phyloP scores from a whole-genome alignment of 2,113 vertebrate species.

The Poicephalus meyeri region DNA sequence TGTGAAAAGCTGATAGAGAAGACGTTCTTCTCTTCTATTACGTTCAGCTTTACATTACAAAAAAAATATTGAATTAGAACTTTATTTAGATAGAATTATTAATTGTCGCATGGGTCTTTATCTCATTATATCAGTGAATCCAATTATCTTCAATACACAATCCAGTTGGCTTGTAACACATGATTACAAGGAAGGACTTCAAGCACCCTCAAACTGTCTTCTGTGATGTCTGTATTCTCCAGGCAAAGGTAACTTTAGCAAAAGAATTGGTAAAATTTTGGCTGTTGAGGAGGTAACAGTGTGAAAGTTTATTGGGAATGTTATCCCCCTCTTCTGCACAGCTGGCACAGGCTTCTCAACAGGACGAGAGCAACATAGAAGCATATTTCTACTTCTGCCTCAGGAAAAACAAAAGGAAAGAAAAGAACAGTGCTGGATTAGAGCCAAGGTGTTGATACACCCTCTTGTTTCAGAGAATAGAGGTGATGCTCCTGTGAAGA shows the following conservation, averaged over 20 bases:
- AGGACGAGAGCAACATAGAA: neutral
- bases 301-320: neutral
- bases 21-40: neutral
- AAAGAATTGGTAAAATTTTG: neutral
- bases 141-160: slow-evolving; percentile 1
- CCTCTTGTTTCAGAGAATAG: neutral
- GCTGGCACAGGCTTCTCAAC: neutral
- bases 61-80: slow-evolving; percentile 3
- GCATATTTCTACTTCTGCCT: neutral
- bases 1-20: neutral
- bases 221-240: neutral
- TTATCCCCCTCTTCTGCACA: neutral
- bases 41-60: neutral
- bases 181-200: neutral
- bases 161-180: neutral
- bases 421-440: neutral
- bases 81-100: neutral
- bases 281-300: neutral
- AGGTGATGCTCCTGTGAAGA: neutral
- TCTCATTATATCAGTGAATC: neutral
- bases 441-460: neutral
- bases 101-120: neutral
- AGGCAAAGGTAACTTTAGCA: neutral
- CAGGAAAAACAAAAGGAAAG: neutral
- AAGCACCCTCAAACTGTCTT: neutral